These are phyloP conservation scores for Coreius guichenoti DNA, from an alignment of 2,797 vertebrate genomes.

Conservation along the genomic window DNA sequence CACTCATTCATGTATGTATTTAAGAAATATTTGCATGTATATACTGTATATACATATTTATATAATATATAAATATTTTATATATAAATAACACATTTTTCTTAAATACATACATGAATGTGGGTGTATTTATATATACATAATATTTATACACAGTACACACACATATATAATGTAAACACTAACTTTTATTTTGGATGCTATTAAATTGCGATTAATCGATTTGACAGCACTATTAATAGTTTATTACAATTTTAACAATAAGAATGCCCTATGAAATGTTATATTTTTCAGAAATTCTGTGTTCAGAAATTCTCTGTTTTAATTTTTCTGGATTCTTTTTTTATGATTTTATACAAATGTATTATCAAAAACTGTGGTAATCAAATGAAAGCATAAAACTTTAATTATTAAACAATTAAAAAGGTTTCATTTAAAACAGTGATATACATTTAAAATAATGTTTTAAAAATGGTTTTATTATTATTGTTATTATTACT, in stretches of 20 bases:
- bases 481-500: not conserved
- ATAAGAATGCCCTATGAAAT: not conserved
- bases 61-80: too few species aligned
- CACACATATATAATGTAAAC: too few species aligned
- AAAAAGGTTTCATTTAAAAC: not conserved
- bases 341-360: not conserved
- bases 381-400: not conserved
- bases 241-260: not conserved
- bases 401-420: not conserved
- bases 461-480: not conserved
- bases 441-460: not conserved
- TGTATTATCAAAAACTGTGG: not conserved
- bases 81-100: too few species aligned
- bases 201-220: too few species aligned
- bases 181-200: too few species aligned
- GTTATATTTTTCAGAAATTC: not conserved
- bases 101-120: too few species aligned
- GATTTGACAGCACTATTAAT: too few species aligned
- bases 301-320: not conserved
- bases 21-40: too few species aligned
- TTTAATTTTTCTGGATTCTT: not conserved
- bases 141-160: too few species aligned
- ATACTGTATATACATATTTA: too few species aligned
- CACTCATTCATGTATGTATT: too few species aligned
- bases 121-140: too few species aligned